Base-by-base conservation (phyloP, 2,888 invertebrate genomes). In the Tetanocera ferruginea region DNA sequence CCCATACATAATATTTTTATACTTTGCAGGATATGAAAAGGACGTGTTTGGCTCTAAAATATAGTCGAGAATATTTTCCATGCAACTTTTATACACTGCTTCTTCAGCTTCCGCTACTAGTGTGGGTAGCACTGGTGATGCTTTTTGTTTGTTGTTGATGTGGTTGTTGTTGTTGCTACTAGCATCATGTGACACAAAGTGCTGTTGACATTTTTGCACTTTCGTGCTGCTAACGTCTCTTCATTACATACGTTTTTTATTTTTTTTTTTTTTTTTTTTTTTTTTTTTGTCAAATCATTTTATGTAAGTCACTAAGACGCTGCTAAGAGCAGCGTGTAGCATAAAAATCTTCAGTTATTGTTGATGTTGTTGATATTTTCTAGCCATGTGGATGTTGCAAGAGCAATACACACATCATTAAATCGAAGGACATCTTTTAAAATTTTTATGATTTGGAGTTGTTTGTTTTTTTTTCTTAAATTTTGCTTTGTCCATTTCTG, bases 151-250 rank as follows among this genome's bases (percentile, higher is more conserved):
- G 55, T 55, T 55, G 57, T 25, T 64, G 31, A 34, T 64, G 62
- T 17, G 4, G 28, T 17, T 62, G 62, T 14, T 31, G 17, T 31
- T n/a, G 64, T 31, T 34, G 25, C 64, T 64, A 1, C 55, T 55
- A 1, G 69, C 69, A 51, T 69, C 69, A 69, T 51, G 28, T 51
- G 69, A 69, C 69, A 69, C 69, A 69, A 69, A 69, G 51, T 69
- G 51, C 28, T 69, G 51, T 69, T 69, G 69, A 69, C 69, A 69
- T 69, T 69, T 60, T 69, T 69, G 51, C 69, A 69, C 69, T 69
- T 69, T 69, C 25, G 69, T 49, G 69, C 23, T 51, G 69, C 69
- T 25, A 11, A 37, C 51, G 69, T 69, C 69, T 49, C 69, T 69
- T 51, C 69, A 69, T 69, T 69, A 51, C 49, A 69, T 23, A 34